Conservation (phyloP, 1,140 invertebrate genomes). For the Maconellicoccus hirsutus region DNA sequence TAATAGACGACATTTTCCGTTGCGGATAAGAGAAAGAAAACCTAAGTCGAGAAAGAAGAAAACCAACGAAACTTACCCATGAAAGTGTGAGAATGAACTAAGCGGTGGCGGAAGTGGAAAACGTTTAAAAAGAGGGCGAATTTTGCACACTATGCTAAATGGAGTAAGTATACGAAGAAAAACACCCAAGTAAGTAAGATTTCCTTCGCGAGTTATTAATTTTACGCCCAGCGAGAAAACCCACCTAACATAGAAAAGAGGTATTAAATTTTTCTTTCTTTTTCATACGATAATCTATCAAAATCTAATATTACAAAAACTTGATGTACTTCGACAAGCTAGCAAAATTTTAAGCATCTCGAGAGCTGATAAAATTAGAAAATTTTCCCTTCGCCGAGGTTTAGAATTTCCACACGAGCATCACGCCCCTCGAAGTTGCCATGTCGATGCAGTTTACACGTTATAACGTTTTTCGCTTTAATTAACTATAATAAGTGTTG, state of each 20-base stretch:
- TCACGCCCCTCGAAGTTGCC: too few relatives aligned
- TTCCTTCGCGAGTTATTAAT: not conserved
- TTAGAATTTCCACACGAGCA: too few relatives aligned
- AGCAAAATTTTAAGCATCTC: too few relatives aligned
- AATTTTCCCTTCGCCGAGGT: too few relatives aligned
- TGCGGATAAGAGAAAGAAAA: conserved; percentile 16
- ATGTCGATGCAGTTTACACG: too few relatives aligned
- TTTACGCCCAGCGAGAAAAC: not conserved
- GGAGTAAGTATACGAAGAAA: not conserved
- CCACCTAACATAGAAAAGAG: not conserved
- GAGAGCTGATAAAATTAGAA: too few relatives aligned
- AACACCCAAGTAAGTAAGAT: not conserved
- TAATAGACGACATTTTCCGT: conserved; percentile 15
- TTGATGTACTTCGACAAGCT: too few relatives aligned
- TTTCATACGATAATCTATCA: not conserved
- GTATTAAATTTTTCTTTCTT: not conserved
- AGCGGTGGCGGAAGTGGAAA: conserved; percentile 11
- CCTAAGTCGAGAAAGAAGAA: not conserved
- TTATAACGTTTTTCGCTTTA: too few relatives aligned
- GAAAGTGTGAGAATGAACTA: not conserved
- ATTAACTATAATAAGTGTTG: too few relatives aligned
- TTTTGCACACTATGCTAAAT: not conserved
- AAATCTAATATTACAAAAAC: not conserved
- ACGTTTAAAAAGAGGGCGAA: not conserved
- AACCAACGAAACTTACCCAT: not conserved